Base-by-base conservation (phyloP, 2,797 vertebrate species). In the Tenualosa thibaudeaui region DNA sequence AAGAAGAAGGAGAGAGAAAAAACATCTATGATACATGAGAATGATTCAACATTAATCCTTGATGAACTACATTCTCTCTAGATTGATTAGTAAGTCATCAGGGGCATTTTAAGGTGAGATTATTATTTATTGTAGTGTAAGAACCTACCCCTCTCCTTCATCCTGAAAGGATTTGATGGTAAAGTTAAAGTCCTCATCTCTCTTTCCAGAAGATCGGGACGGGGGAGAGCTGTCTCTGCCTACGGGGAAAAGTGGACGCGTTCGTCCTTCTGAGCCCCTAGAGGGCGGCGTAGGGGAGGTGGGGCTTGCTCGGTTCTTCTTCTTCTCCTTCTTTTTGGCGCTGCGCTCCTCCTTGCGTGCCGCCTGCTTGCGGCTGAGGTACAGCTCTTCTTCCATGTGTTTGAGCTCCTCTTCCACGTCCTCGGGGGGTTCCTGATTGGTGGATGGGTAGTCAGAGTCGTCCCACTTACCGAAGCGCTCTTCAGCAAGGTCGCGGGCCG, bases 381-480 rank as follows among this genome's bases (percentile, higher is more conserved):
- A 98, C 83, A 96, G 86, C 46, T 97, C 97, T 84, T 98, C 97
- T 85, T 95, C 94, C 87, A 96, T 93, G 86, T 95, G 90, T 24
- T 97, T 97, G 7, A 95, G 91, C 0, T 96, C 60, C 81, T 98
- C 94, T 0, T 90, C 90, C 87, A 94, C 94, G 54, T 96, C 93
- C 26, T 97, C 97, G 0, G 95, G 95, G 58, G 97, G 96, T 86
- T 98, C 97, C 86, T 98, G 98, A 0, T 91, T 90, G 0, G 93
- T 81, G 5, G 95, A 92, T 86, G 96, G 90, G 71, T 96, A 98
- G 37, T 93, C 93, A 1, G 96, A 91, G 86, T 95, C 94, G 0
- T 98, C 97, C 98, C 98, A 99, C 83, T 99, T 99, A 78, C 97
- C 97, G 0, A 96, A 94, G 75, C 95, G 89, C 46, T 91, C 89